phyloP scores from a whole-genome alignment of 2,113 vertebrate species.

The Sander vitreus region DNA sequence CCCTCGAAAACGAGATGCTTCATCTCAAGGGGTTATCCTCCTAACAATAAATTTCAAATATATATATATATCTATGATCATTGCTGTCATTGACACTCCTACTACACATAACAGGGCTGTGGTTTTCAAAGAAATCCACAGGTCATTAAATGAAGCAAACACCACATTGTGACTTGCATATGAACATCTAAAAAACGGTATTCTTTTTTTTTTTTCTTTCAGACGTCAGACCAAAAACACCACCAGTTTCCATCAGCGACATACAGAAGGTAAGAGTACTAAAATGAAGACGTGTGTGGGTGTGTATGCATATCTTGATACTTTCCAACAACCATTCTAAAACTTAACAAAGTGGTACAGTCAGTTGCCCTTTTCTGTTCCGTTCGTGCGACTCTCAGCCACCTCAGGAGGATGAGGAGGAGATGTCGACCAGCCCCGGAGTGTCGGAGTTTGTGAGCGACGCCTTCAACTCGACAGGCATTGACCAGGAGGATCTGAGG shows the following conservation, averaged over 20 bases:
- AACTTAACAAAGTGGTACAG: rapidly evolving
- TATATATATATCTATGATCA: too few relatives aligned
- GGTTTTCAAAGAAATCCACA: not conserved
- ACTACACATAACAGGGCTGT: not conserved
- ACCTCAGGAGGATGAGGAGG: constrained; percentile 87
- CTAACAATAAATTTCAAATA: too few relatives aligned
- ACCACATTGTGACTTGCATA: not conserved
- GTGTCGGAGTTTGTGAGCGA: constrained; percentile 98
- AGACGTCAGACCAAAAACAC: constrained; percentile 95
- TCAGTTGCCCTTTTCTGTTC: not conserved
- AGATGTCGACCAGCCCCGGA: constrained; percentile 95
- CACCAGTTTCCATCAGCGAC: constrained; percentile 90
- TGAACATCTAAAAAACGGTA: not conserved
- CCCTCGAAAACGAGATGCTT: too few relatives aligned
- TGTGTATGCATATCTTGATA: rapidly evolving
- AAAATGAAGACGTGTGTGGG: rapidly evolving
- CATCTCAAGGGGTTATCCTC: too few relatives aligned
- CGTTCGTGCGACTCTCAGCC: constrained; percentile 33
- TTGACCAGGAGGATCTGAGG: constrained; percentile 94
- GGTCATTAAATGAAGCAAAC: not conserved
- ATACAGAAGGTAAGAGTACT: constrained; percentile 81
- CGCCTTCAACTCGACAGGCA: constrained; percentile 90
- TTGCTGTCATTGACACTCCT: not conserved
- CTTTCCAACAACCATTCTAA: not conserved
- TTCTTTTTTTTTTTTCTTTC: constrained; percentile 1